Percentiles rank a stretch among this genome's conserved stretches.
Conservation (phyloP, 2,113 vertebrate species). For the Prietella phreatophila region DNA sequence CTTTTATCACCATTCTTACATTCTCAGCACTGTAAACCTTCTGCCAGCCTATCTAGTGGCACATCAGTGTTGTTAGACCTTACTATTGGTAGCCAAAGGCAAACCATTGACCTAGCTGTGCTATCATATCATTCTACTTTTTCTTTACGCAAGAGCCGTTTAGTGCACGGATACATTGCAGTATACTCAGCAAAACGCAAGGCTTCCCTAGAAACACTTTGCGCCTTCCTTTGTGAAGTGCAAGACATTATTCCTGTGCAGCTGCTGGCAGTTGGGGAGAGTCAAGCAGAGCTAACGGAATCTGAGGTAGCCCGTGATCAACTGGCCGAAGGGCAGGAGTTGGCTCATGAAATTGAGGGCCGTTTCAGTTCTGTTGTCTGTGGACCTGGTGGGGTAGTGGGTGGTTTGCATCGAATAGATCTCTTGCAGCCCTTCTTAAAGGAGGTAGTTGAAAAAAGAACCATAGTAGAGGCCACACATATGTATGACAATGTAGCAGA, state of each 20-base stretch:
- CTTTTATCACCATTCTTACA: constrained; percentile 85
- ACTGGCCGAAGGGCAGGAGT: constrained; percentile 86
- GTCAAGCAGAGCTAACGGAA: constrained; percentile 77
- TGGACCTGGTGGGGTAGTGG: constrained; percentile 76
- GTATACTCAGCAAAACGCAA: constrained; percentile 88
- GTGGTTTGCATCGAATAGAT: constrained; percentile 84
- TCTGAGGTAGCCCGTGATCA: constrained; percentile 83
- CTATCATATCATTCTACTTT: constrained; percentile 94
- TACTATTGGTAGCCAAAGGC: constrained; percentile 77
- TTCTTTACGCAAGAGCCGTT: constrained; percentile 81
- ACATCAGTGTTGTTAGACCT: constrained; percentile 84
- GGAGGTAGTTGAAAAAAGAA: constrained; percentile 89
- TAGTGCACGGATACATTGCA: constrained; percentile 91
- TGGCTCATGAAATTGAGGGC: constrained; percentile 90
- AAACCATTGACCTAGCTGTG: constrained; percentile 82
- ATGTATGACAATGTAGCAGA: constrained; percentile 93
- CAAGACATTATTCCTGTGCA: constrained; percentile 94
- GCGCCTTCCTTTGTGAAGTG: constrained; percentile 93
- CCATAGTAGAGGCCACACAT: constrained; percentile 86
- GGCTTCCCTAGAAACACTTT: constrained; percentile 88
- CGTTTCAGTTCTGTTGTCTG: constrained; percentile 80
- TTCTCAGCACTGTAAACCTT: constrained; percentile 80
- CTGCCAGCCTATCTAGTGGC: constrained; percentile 68
- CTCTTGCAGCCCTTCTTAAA: constrained; percentile 87
- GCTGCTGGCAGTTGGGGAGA: constrained; percentile 84